Evolutionary conservation across 2,113 vertebrate species (phyloP), one percentile per base, ranked within the genome.

Genomic region (Heterotis niloticus): DNA sequence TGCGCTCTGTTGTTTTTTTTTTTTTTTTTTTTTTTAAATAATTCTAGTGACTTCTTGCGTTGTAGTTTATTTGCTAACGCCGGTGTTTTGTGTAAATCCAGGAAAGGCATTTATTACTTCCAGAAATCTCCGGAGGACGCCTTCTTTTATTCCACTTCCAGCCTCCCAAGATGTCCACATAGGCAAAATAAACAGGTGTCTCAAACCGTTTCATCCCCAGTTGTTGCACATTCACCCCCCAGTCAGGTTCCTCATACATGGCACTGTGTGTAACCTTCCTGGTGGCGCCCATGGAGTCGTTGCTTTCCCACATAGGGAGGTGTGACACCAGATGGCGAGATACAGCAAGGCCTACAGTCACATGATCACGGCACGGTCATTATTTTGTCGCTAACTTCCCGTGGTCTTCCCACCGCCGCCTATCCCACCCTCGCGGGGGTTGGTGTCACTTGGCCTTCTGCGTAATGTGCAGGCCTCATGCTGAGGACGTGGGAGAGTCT

Each of bases 371-470:
- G 64, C 64, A 59, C 70, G 77, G 79, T 79, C 80, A 86, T 87
- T 81, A 79, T 75, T 62, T 64, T 84, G 85, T 87, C 88, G 90
- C 56, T 80, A 79, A 91, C 88, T 90, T 91, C 88, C 91, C 87
- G 88, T 89, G 82, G 82, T 18, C 86, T 86, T 81, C 86, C 83
- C 84, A 82, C 80, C 85, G 68, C 89, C 89, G 88, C 84, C 84
- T 90, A 80, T 85, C 85, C 85, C 84, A 81, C 80, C 81, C 83
- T 81, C 83, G 88, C 89, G 90, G 88, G 89, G 89, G 88, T 89
- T 89, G 88, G 56, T 74, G 56, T 74, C 71, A 57, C 34, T 18
- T 12, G 13, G n/a, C 52, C 54, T 57, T 26, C 54, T 74, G 54
- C 59, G 54, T 54, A 74, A 57, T 57, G 1, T 74, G 24, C 23